A percentile compares a stretch with the other conserved stretches of the same genome.
These are phyloP conservation scores for Myotis brandtii DNA, from an alignment of 2,113 vertebrate genomes.

Conservation along the genomic window DNA sequence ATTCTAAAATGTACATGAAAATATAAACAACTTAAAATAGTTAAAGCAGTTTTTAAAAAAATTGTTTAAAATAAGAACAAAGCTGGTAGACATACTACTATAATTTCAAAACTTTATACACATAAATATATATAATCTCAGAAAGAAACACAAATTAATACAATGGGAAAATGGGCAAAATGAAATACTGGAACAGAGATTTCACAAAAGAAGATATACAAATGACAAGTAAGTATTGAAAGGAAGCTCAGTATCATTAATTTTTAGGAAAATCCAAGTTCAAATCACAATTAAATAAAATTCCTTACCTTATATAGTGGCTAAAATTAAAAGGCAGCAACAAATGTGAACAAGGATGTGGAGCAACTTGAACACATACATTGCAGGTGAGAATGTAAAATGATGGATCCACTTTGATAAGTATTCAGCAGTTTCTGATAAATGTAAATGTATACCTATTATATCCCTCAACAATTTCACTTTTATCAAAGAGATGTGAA, in stretches of 20 bases:
- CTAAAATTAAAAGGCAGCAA: neutral
- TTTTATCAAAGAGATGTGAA: neutral
- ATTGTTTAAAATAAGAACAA: neutral
- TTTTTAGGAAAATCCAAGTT: neutral
- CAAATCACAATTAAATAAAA: neutral
- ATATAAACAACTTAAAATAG: neutral
- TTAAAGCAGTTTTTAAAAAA: neutral
- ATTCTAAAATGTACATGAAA: constrained; percentile 5
- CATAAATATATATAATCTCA: neutral
- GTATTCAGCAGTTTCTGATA: neutral
- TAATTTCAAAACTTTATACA: neutral
- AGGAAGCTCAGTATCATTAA: neutral
- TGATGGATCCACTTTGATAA: neutral
- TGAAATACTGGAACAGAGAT: neutral
- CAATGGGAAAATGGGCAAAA: neutral
- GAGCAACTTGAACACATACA: neutral
- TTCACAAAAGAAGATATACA: neutral
- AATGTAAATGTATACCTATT: neutral
- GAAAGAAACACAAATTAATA: neutral
- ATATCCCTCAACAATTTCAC: neutral
- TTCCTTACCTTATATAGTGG: neutral
- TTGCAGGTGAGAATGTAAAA: neutral
- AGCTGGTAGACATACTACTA: neutral
- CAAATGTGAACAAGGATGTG: neutral
- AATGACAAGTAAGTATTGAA: neutral